These are phyloP conservation scores for Yponomeuta malinellus DNA, from an alignment of 2,888 invertebrate species.

Conservation along the genomic window DNA sequence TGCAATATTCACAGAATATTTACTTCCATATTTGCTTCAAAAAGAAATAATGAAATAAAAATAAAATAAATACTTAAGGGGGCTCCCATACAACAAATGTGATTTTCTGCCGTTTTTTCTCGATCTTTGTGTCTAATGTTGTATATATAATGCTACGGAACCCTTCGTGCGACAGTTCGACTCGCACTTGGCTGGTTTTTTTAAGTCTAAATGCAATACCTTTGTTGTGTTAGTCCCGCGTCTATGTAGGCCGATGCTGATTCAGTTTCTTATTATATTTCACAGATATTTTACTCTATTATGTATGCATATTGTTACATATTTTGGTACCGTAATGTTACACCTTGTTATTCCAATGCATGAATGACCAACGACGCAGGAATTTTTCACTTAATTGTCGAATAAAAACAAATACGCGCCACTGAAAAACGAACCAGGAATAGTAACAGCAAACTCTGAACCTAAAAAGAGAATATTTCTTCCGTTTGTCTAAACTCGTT, in stretches of 20 bases:
- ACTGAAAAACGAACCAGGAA: conserved; percentile 21
- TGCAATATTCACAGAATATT: no score
- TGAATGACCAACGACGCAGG: no score
- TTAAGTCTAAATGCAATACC: conserved; percentile 1
- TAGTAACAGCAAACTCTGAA: conserved; percentile 50
- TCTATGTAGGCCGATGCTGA: conserved; percentile 10
- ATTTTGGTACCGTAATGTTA: background rate
- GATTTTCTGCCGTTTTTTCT: no score
- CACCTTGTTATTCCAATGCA: background rate
- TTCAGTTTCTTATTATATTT: conserved; percentile 1
- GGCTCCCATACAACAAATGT: no score
- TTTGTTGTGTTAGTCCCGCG: background rate
- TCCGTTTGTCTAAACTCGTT: conserved; percentile 75
- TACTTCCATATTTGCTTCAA: no score
- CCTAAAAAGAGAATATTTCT: conserved; percentile 73
- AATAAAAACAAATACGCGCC: background rate
- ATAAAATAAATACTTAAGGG: no score
- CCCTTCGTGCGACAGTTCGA: no score
- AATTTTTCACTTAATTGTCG: no score
- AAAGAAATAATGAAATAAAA: no score
- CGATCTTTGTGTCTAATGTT: no score
- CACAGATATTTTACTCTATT: background rate
- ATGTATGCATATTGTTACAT: background rate
- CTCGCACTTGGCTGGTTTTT: background rate
- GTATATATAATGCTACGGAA: no score